phyloP scores from a whole-genome alignment of 2,797 vertebrate species.

The Anomalospiza imberbis region DNA sequence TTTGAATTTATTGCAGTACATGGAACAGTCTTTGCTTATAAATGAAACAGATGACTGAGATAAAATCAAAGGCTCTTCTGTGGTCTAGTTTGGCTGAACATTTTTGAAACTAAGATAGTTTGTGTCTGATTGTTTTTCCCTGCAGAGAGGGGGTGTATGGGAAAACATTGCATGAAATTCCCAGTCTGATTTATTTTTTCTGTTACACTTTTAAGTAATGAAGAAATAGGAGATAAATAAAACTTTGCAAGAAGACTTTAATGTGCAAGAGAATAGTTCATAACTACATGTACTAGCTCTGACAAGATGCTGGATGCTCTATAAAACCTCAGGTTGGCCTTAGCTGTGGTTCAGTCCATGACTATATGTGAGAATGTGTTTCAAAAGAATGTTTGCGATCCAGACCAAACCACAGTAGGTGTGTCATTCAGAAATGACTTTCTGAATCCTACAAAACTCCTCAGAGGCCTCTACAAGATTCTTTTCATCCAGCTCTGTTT shows the following conservation, averaged over 20 bases:
- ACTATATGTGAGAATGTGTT: neutral
- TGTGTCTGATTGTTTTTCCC: neutral
- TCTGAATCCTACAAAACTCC: neutral
- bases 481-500: neutral
- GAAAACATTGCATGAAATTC: neutral
- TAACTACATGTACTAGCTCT: neutral
- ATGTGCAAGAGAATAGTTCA: neutral
- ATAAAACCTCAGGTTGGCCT: neutral
- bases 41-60: neutral
- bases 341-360: neutral
- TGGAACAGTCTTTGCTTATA: conserved; percentile 1
- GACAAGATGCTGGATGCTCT: neutral
- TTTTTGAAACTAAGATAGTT: neutral
- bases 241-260: neutral
- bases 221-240: neutral
- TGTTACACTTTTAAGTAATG: neutral
- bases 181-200: neutral
- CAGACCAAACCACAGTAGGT: neutral
- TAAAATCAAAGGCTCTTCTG: neutral
- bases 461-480: neutral
- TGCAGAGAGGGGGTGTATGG: neutral
- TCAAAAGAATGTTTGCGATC: neutral
- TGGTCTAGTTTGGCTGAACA: neutral
- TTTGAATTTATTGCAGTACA: conserved; percentile 12
- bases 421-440: neutral